phyloP scores from a whole-genome alignment of 2,888 invertebrate genomes.

The Aphidoletes aphidimyza region DNA sequence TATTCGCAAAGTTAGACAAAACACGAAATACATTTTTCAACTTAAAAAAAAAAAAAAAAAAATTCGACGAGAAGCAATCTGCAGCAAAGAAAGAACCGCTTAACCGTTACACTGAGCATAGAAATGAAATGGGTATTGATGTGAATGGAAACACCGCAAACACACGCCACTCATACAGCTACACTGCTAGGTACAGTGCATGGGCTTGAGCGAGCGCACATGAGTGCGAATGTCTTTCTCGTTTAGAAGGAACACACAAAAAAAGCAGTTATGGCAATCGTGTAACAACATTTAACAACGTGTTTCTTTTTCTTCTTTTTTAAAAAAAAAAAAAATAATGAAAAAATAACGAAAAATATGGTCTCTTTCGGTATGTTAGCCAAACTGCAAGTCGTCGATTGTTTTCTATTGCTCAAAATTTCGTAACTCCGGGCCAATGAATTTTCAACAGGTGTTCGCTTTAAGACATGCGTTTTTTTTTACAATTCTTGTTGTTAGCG shows the following conservation, averaged over 20 bases:
- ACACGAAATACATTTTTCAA: too few species aligned
- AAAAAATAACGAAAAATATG: too few species aligned
- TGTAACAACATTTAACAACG: constrained; percentile 19
- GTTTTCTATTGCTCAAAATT: constrained; percentile 28
- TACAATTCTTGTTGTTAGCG: not conserved
- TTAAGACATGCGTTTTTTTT: not conserved
- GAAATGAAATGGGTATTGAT: constrained; percentile 4
- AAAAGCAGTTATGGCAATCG: constrained; percentile 52
- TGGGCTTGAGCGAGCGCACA: not conserved
- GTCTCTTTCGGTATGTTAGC: not conserved
- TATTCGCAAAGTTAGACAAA: not conserved
- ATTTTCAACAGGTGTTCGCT: constrained; percentile 44
- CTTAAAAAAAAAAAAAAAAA: too few species aligned
- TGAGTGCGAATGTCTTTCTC: not conserved
- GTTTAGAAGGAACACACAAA: not conserved
- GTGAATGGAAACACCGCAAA: constrained; percentile 2
- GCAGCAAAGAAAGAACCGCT: not conserved
- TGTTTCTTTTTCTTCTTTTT: not conserved
- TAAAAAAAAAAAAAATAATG: too few species aligned
- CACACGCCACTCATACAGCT: too few species aligned
- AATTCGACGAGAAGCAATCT: not conserved
- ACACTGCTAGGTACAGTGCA: too few species aligned
- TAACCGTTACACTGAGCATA: constrained; percentile 43
- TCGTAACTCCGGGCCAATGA: constrained; percentile 44
- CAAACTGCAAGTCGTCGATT: constrained; percentile 33